Conservation (phyloP, 2,888 invertebrate species). For the Tachina lurida region DNA sequence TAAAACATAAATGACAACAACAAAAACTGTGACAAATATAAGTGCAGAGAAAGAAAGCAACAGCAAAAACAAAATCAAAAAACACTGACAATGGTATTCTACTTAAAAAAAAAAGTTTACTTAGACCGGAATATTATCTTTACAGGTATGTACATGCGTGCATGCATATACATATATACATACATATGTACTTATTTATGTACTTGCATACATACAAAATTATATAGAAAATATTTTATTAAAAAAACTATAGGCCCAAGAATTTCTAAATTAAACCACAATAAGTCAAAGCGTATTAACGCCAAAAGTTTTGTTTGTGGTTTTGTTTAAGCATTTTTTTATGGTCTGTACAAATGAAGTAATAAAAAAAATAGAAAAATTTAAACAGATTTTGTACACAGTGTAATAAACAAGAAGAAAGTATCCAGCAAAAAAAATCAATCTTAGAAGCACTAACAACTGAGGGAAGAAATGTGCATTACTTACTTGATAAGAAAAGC, state of each 20-base stretch:
- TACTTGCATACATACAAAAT: too few species aligned
- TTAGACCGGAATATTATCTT: background rate
- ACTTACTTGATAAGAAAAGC: too few species aligned
- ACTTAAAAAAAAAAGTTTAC: background rate
- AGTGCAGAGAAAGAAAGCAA: slow-evolving; percentile 57
- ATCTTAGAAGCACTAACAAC: too few species aligned
- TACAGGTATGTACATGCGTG: background rate
- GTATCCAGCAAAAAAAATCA: too few species aligned
- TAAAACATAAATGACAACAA: slow-evolving; percentile 28
- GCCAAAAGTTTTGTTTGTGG: too few species aligned
- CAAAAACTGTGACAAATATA: background rate
- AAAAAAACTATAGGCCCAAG: slow-evolving; percentile 9
- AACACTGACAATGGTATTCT: slow-evolving; percentile 7
- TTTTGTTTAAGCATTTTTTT: background rate
- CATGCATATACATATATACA: too few species aligned
- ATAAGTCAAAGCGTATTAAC: background rate
- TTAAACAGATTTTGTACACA: too few species aligned
- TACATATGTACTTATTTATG: background rate
- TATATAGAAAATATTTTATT: background rate
- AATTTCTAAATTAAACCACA: slow-evolving; percentile 60
- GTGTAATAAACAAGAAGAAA: too few species aligned
- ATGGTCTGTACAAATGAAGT: background rate
- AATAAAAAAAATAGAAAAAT: too few species aligned
- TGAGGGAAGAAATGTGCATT: too few species aligned
- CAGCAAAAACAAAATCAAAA: slow-evolving; percentile 13